Evolutionary conservation across 23 tunicate species (phyloP).

Genomic region (Phallusia fumigata): DNA sequence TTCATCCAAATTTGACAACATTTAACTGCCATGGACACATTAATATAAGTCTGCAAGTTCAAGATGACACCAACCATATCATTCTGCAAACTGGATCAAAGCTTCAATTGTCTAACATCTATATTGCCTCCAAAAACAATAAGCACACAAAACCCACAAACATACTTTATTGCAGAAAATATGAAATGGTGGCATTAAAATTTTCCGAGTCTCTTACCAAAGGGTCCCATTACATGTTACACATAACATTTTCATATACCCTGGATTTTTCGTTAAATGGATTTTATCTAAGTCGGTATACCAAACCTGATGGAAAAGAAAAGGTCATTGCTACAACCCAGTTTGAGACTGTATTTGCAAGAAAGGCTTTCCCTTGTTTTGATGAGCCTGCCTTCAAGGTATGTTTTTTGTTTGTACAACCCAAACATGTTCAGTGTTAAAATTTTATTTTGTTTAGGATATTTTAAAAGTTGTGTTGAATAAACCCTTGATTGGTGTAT

Average conservation of each 20-base stretch:
- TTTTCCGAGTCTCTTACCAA: conserved; percentile 16
- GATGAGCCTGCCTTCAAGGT: conserved; percentile 93
- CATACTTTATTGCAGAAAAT: conserved; percentile 25
- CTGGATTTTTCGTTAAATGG: conserved; percentile 64
- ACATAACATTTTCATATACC: conserved; percentile 46
- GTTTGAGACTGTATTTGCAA: conserved; percentile 74
- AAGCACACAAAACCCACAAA: not conserved
- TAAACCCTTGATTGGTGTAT: too few relatives aligned
- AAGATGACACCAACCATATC: conserved; percentile 25
- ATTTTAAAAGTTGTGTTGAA: too few relatives aligned
- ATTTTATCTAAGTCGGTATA: conserved; percentile 79
- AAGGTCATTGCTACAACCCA: conserved; percentile 79
- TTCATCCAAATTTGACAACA: conserved; percentile 71
- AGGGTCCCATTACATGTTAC: conserved; percentile 33
- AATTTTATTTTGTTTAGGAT: not conserved
- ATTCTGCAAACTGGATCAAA: conserved; percentile 48
- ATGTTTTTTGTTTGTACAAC: not conserved
- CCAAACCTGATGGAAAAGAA: conserved; percentile 48
- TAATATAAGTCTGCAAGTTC: conserved; percentile 23
- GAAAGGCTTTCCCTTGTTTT: conserved; percentile 96
- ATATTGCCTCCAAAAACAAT: not conserved
- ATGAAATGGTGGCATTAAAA: conserved; percentile 54
- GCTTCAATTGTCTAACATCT: not conserved
- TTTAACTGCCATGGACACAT: conserved; percentile 39
- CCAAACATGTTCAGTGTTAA: not conserved